Conservation (phyloP, 2,797 vertebrate species). For the Triplophysa bombifrons region DNA sequence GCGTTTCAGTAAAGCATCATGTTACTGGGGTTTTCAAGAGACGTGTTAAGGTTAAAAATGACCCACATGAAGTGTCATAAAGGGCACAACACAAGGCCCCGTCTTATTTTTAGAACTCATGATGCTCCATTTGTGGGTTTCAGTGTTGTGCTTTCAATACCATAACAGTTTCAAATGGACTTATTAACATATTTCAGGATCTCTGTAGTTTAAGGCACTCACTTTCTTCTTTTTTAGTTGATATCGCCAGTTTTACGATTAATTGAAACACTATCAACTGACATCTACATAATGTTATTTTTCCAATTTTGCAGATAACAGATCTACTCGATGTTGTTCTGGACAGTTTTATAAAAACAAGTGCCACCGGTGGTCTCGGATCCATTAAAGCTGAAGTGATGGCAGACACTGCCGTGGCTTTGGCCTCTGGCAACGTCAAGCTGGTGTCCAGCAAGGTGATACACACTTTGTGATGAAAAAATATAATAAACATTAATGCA, state of each 20-base stretch:
- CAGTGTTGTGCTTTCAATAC: background rate
- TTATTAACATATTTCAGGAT: background rate
- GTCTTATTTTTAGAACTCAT: background rate
- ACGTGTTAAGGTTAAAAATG: background rate
- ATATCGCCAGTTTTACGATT: too few species aligned
- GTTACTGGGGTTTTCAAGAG: background rate
- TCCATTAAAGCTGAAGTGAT: constrained; percentile 98
- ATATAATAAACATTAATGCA: background rate
- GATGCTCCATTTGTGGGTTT: background rate
- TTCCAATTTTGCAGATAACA: constrained; percentile 81
- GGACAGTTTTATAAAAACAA: constrained; percentile 99
- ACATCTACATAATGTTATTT: background rate
- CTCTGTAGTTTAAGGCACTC: background rate
- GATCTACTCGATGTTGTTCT: constrained; percentile 95
- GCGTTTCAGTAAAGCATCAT: background rate
- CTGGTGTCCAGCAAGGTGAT: constrained; percentile 96
- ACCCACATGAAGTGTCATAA: background rate
- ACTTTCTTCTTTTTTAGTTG: background rate
- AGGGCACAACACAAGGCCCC: background rate
- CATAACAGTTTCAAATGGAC: background rate
- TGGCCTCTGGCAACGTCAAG: constrained; percentile 97
- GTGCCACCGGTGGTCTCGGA: constrained; percentile 93
- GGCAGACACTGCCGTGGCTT: constrained; percentile 95
- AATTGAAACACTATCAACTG: background rate
- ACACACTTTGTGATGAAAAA: background rate